These are phyloP conservation scores for Brachyhypopomus occidentalis DNA, from an alignment of 2,113 vertebrate species.

Conservation along the genomic window DNA sequence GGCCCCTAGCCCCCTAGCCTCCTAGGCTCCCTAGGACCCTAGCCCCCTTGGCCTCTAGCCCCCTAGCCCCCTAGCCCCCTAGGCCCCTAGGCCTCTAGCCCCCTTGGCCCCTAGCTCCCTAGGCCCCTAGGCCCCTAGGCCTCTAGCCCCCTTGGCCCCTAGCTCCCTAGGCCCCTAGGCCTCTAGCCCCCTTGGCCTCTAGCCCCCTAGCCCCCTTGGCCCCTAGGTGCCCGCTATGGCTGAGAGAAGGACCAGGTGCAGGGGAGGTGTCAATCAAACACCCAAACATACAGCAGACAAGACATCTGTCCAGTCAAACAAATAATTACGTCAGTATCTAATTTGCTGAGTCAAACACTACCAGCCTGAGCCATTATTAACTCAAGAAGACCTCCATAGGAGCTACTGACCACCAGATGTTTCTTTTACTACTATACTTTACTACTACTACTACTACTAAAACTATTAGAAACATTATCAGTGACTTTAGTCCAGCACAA, in stretches of 20 bases:
- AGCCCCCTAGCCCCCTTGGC: too few relatives aligned
- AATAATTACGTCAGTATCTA: constrained; percentile 92
- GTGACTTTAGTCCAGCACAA: neutral
- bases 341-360: constrained; percentile 92
- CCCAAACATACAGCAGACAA: constrained; percentile 77
- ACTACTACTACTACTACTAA: neutral
- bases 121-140: too few relatives aligned
- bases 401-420: constrained; percentile 10
- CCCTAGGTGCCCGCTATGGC: neutral
- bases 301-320: constrained; percentile 60
- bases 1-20: too few relatives aligned
- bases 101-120: too few relatives aligned
- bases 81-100: too few relatives aligned
- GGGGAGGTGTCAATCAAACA: constrained; percentile 76
- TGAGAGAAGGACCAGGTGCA: constrained; percentile 43
- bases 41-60: too few relatives aligned
- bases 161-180: too few relatives aligned
- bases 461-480: neutral
- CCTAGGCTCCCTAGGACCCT: too few relatives aligned
- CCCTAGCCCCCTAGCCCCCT: too few relatives aligned
- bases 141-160: too few relatives aligned
- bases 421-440: neutral
- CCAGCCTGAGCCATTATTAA: constrained; percentile 89
- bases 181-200: too few relatives aligned
- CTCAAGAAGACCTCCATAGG: constrained; percentile 70